Evolutionary conservation across 2,113 vertebrate species (phyloP), one percentile per base, ranked within the genome.

Genomic region (Erythrocercus mccallii): DNA sequence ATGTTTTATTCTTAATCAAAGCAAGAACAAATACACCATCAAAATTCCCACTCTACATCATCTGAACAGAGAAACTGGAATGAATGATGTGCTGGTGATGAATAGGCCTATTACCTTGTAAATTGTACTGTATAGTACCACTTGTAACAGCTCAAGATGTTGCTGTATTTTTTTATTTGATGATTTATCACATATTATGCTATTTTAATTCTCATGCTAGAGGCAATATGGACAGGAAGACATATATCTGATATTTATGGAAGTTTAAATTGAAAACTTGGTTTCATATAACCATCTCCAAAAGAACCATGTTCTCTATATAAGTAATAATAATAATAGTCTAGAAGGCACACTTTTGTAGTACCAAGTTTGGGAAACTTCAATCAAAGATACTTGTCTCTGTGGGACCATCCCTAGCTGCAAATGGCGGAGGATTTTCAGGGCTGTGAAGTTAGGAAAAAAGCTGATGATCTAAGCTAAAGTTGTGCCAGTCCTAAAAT

Each of bases 51-150:
- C 73, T 74, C 62, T 82, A 65, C 69, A 68, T 89, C 81, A 74
- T 77, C 81, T 87, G 62, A 95, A 71, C 78, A 92, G 66, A 66
- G 78, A 90, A 91, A 80, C 38, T 54, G 50, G 89, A 87, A 72
- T 95, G 94, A 96, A 68, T 89, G 87, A 95, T 95, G 54, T 90
- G 44, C 44, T 25, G 0, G 23, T 94, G 92, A 95, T 89, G 93
- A 96, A 95, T 92, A 91, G 89, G 51, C 65, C 91, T 95, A 92
- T 96, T 95, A 96, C 88, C 71, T 93, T 90, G 71, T 88, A 86
- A 94, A 96, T 91, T 94, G 94, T 82, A 48, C 68, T 90, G 57
- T 79, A 56, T 82, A 95, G 78, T 77, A 77, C 61, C 68, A 88
- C 87, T 92, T 71, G 47, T 80, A 94, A 54, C 81, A 93, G 77